phyloP scores from a whole-genome alignment of 1,140 invertebrate species.

The Drosophila subobscura region DNA sequence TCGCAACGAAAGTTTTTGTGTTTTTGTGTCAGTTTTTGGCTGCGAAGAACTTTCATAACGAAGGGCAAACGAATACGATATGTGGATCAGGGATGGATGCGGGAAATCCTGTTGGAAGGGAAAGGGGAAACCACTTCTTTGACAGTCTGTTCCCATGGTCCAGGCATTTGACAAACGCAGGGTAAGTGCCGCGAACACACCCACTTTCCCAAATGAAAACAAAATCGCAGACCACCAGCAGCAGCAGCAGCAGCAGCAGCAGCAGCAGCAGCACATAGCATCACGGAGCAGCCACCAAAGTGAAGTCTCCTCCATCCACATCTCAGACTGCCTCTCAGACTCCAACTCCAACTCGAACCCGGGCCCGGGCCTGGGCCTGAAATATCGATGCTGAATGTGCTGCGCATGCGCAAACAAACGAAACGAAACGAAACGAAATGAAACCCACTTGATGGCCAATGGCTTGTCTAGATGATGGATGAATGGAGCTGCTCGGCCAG shows the following conservation, averaged over 20 bases:
- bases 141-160: neutral
- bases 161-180: conserved; percentile 5
- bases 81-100: neutral
- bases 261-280: conserved; percentile 55
- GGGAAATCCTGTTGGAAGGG: neutral
- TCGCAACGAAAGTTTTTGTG: conserved; percentile 38
- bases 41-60: conserved; percentile 25
- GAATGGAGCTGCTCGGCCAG: conserved; percentile 20
- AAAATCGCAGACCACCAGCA: conserved; percentile 69
- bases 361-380: conserved; percentile 33
- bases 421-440: conserved; percentile 50
- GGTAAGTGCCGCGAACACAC: conserved; percentile 28
- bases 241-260: conserved; percentile 42
- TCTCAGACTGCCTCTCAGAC: conserved; percentile 6
- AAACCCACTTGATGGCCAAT: conserved; percentile 60
- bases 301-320: conserved; percentile 7
- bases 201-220: conserved; percentile 76
- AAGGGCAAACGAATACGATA: too few species aligned
- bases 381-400: conserved; percentile 66
- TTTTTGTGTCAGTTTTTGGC: neutral
- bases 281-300: conserved; percentile 48
- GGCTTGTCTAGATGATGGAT: conserved; percentile 38
- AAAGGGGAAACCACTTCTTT: neutral
- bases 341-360: conserved; percentile 9
- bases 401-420: conserved; percentile 75